Evolutionary conservation across 37 sponge, comb jelly and placozoan genomes (phyloP).

Genomic region (Theonella swinhoei): DNA sequence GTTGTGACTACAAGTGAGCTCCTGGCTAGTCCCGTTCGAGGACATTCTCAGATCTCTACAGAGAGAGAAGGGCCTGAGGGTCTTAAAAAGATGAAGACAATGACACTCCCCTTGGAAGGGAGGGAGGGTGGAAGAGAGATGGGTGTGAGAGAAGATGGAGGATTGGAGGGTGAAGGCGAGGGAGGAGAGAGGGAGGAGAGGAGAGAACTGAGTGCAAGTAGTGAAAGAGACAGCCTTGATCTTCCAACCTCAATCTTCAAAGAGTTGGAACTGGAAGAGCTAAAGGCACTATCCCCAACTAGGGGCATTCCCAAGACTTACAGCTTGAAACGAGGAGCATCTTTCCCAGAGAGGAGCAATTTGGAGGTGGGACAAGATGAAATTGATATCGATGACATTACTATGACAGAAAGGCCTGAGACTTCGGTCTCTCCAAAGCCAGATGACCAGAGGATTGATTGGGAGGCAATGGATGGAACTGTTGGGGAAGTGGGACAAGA

Average conservation of each 20-base stretch:
- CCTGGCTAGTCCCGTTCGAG: too few relatives aligned
- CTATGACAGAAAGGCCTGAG: constrained; percentile 3
- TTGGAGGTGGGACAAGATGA: not conserved
- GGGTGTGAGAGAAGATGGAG: not conserved
- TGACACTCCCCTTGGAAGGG: too few relatives aligned
- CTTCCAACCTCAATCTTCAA: too few relatives aligned
- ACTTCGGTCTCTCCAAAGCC: constrained; percentile 2
- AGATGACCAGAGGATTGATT: constrained; percentile 5
- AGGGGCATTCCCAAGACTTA: not conserved
- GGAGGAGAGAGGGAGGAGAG: not conserved
- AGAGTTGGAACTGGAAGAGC: not conserved
- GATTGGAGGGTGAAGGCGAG: not conserved
- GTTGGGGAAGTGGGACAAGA: not conserved
- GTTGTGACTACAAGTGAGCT: too few relatives aligned
- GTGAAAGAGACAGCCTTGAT: not conserved
- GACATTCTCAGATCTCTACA: not conserved
- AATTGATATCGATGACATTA: constrained; percentile 16
- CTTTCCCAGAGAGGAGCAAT: not conserved
- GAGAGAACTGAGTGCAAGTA: too few relatives aligned
- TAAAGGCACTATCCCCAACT: not conserved
- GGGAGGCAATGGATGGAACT: constrained; percentile 27
- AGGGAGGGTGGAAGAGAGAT: not conserved
- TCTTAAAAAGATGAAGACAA: not conserved
- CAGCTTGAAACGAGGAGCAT: not conserved
- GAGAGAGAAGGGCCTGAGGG: not conserved